Percentiles rank a stretch among this genome's conserved stretches.
phyloP scores from a whole-genome alignment of 2,888 invertebrate genomes.

The Stenodera caucasica region DNA sequence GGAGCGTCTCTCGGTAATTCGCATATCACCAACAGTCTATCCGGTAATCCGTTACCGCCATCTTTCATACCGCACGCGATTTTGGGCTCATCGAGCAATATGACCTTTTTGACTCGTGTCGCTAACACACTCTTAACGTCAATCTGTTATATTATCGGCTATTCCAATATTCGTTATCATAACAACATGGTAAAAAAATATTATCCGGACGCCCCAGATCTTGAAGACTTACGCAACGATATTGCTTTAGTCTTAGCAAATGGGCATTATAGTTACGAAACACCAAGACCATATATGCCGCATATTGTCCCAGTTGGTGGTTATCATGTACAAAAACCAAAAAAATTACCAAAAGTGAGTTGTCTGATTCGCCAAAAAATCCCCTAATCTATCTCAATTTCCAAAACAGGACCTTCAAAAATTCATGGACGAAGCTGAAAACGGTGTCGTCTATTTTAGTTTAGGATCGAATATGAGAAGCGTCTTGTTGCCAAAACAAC shows the following conservation, averaged over 20 bases:
- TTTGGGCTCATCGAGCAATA: slow-evolving; percentile 38
- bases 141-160: slow-evolving; percentile 16
- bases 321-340: slow-evolving; percentile 38
- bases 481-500: slow-evolving; percentile 33
- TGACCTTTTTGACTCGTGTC: slow-evolving; percentile 33
- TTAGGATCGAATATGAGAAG: slow-evolving; percentile 34
- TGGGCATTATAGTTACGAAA: slow-evolving; percentile 42
- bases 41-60: slow-evolving; percentile 46
- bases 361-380: neutral
- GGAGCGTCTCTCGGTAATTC: slow-evolving; percentile 35
- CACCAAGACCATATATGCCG: slow-evolving; percentile 42
- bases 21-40: slow-evolving; percentile 22
- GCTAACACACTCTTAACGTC: slow-evolving; percentile 14
- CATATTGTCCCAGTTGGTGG: slow-evolving; percentile 46
- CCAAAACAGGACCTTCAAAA: slow-evolving; percentile 28
- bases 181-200: slow-evolving; percentile 33
- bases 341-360: slow-evolving; percentile 10
- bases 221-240: slow-evolving; percentile 35
- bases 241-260: slow-evolving; percentile 42
- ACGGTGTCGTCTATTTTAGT: slow-evolving; percentile 43
- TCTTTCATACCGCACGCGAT: slow-evolving; percentile 47
- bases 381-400: no score
- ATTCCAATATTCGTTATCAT: slow-evolving; percentile 23
- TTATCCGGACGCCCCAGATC: slow-evolving; percentile 39
- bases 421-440: slow-evolving; percentile 35